These are phyloP conservation scores for Erynnis tages DNA, from an alignment of 2,888 invertebrate species.

Conservation along the genomic window DNA sequence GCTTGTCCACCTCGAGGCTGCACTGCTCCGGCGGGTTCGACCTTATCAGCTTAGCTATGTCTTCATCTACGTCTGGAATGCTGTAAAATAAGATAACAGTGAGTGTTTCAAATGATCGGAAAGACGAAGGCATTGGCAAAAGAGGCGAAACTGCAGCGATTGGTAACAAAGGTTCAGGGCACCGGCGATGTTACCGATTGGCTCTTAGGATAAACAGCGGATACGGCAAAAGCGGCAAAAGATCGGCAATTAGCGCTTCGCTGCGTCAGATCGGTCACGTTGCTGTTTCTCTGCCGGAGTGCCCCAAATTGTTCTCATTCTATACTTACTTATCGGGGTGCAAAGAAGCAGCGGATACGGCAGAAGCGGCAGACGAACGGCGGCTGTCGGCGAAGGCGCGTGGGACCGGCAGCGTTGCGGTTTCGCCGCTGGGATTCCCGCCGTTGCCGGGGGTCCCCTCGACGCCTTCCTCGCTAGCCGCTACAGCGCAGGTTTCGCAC, in stretches of 20 bases:
- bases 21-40: conserved; percentile 56
- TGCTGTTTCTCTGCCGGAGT: conserved; percentile 70
- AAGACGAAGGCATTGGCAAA: background rate
- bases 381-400: conserved; percentile 92
- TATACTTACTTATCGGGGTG: conserved; percentile 63
- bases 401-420: conserved; percentile 77
- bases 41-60: conserved; percentile 74
- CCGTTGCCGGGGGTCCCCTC: conserved; percentile 83
- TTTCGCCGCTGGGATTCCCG: conserved; percentile 82
- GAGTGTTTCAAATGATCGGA: background rate
- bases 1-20: conserved; percentile 57
- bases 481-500: conserved; percentile 28
- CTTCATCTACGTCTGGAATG: conserved; percentile 81
- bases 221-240: conserved; percentile 78
- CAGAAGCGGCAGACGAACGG: conserved; percentile 83
- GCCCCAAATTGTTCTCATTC: no score
- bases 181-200: no score
- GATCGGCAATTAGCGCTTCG: conserved; percentile 91
- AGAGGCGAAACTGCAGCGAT: no score
- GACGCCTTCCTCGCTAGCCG: conserved; percentile 40
- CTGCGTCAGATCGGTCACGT: conserved; percentile 84
- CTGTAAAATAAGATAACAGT: conserved; percentile 44
- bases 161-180: no score
- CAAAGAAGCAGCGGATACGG: conserved; percentile 68
- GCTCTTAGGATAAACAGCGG: no score